Evolutionary conservation across 2,797 vertebrate genomes (phyloP), one percentile per base, ranked within the genome.

Genomic region (Amazona finschi): DNA sequence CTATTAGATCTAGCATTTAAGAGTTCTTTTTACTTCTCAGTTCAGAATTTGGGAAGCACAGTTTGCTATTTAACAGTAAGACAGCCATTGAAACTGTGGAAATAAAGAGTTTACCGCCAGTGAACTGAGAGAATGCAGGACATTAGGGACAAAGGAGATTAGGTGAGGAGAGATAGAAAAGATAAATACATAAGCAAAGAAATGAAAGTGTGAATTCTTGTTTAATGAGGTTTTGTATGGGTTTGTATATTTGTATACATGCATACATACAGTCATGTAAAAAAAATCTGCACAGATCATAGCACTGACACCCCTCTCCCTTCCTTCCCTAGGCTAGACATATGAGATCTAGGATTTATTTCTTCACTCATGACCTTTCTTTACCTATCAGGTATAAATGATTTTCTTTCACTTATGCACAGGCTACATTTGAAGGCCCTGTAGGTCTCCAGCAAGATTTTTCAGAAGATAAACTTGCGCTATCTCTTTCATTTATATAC

Each of bases 361-460:
- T 95, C 79, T 80, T 93, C 70, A 62, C 83, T 94, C 79, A 36
- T 90, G 73, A 96, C 85, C 92, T 97, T 96, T 97, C 52, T 65
- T 65, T 85, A 92, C 66, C 76, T 86, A 87, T 73, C 73, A 92
- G 49, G 75, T 94, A 66, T 52, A 92, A 97, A 95, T 95, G 55
- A 97, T 97, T 97, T 97, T 95, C 91, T 95, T 96, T 97, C 94
- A 96, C 39, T 94, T 94, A 44, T 44, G n/a, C 57, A 78, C 85
- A 28, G 60, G 50, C 72, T 96, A 49, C 3, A 21, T 95, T 96
- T 96, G 90, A 97, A 95, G 83, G 76, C 90, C 46, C 49, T 92
- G 28, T 74, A 90, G 55, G 75, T 93, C 66, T 90, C 53, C 73
- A 77, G 38, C 74, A 94, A 81, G 58, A 94, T 95, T 95, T 93